Conservation (phyloP, 2,113 vertebrate genomes). For the Gymnocephalus cernua region DNA sequence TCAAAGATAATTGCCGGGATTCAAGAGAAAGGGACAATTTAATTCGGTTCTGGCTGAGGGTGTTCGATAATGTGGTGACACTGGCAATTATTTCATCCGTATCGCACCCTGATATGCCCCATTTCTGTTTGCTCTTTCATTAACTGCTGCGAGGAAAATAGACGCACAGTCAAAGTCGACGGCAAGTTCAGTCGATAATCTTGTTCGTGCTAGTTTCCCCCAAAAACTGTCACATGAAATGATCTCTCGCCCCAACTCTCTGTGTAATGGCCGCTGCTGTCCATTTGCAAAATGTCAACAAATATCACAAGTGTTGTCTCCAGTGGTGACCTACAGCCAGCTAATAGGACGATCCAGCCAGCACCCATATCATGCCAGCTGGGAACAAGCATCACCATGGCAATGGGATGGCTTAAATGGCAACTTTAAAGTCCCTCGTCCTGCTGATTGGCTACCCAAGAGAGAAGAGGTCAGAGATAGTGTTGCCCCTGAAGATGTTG, state of each 20-base stretch:
- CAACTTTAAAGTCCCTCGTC: slow-evolving; percentile 13
- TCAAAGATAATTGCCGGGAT: slow-evolving; percentile 67
- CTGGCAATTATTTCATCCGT: slow-evolving; percentile 48
- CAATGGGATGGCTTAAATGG: slow-evolving; percentile 45
- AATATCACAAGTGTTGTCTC: slow-evolving; percentile 68
- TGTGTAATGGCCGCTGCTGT: slow-evolving; percentile 33
- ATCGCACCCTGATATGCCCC: slow-evolving; percentile 12
- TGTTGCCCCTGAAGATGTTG: not conserved
- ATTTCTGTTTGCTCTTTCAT: slow-evolving; percentile 47
- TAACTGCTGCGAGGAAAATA: slow-evolving; percentile 26
- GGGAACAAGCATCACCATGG: slow-evolving; percentile 50
- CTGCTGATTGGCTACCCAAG: slow-evolving; percentile 26
- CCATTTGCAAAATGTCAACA: slow-evolving; percentile 75
- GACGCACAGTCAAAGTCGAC: slow-evolving; percentile 11
- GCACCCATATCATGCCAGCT: slow-evolving; percentile 26
- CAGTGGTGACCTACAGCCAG: slow-evolving; percentile 62
- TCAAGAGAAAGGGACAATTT: slow-evolving; percentile 59
- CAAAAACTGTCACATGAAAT: slow-evolving; percentile 6
- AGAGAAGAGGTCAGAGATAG: slow-evolving; percentile 6
- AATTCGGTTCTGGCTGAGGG: slow-evolving; percentile 53
- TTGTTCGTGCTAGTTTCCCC: slow-evolving; percentile 1
- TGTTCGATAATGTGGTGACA: slow-evolving; percentile 48
- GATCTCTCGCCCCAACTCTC: not conserved
- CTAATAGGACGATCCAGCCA: slow-evolving; percentile 47
- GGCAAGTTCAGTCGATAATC: not conserved